phyloP scores from a whole-genome alignment of 1,140 invertebrate species.

The Portunus trituberculatus region DNA sequence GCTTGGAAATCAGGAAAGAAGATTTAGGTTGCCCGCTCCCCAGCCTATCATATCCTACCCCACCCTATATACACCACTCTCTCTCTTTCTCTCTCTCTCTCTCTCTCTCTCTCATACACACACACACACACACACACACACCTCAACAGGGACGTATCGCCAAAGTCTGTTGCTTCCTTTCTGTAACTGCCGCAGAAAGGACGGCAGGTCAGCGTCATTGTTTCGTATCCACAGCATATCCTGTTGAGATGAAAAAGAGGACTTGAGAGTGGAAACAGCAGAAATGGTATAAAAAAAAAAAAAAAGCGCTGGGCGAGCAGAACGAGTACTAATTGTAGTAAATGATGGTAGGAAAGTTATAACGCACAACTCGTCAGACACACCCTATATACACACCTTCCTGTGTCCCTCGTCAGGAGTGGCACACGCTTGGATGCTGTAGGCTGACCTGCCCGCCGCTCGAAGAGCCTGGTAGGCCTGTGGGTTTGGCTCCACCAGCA shows the following conservation, averaged over 20 bases:
- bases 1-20: neutral
- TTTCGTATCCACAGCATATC: slow-evolving; percentile 70
- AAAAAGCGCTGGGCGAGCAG: neutral
- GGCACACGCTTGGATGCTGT: slow-evolving; percentile 72
- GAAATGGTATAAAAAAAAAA: neutral
- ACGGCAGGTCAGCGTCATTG: slow-evolving; percentile 61
- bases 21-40: neutral
- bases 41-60: neutral
- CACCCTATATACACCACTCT: no score
- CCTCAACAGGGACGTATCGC: slow-evolving; percentile 70
- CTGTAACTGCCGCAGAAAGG: slow-evolving; percentile 64
- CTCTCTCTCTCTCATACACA: no score
- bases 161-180: slow-evolving; percentile 74
- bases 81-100: no score
- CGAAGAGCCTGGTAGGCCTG: slow-evolving; percentile 65
- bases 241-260: slow-evolving; percentile 28
- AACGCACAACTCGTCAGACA: neutral
- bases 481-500: slow-evolving; percentile 70
- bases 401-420: slow-evolving; percentile 51
- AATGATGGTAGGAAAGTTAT: neutral
- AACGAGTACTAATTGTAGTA: neutral
- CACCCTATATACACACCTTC: slow-evolving; percentile 23
- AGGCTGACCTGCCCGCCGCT: slow-evolving; percentile 27
- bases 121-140: slow-evolving; percentile 33
- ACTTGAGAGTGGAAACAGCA: no score